A percentile compares a stretch with the other conserved stretches of the same genome.
phyloP scores from a whole-genome alignment of 1,140 invertebrate species.

The Pseudomyrmex cubaensis region DNA sequence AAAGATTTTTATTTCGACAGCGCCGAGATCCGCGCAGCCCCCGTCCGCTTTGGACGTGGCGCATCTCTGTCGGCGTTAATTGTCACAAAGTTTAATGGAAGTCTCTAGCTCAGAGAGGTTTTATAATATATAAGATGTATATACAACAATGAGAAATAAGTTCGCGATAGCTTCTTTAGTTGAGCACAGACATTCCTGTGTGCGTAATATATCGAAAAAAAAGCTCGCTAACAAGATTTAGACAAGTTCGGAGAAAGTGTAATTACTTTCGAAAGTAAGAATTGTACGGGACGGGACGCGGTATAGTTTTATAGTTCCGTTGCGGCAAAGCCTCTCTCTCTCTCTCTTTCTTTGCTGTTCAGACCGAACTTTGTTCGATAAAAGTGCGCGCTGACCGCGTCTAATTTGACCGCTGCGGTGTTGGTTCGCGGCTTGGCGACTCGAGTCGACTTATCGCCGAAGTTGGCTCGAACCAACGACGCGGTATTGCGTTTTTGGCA shows the following conservation, averaged over 20 bases:
- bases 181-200: too few species aligned
- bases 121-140: not conserved
- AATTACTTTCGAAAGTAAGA: not conserved
- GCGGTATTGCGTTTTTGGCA: conserved; percentile 1
- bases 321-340: too few species aligned
- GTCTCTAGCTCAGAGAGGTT: not conserved
- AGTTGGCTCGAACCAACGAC: conserved; percentile 21
- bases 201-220: not conserved
- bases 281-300: not conserved
- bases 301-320: too few species aligned
- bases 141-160: not conserved
- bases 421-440: not conserved
- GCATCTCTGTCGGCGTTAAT: not conserved
- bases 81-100: conserved; percentile 19
- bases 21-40: not conserved
- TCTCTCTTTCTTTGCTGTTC: not conserved
- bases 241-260: not conserved
- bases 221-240: not conserved
- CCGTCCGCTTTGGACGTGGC: conserved; percentile 19
- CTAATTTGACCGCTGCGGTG: conserved; percentile 15
- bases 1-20: conserved; percentile 52
- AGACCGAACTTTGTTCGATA: conserved; percentile 7
- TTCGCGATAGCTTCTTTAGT: not conserved
- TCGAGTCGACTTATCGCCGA: conserved; percentile 36
- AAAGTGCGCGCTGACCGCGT: conserved; percentile 34